These are phyloP conservation scores for Eulithis prunata DNA, from an alignment of 2,888 invertebrate genomes.

Conservation along the genomic window DNA sequence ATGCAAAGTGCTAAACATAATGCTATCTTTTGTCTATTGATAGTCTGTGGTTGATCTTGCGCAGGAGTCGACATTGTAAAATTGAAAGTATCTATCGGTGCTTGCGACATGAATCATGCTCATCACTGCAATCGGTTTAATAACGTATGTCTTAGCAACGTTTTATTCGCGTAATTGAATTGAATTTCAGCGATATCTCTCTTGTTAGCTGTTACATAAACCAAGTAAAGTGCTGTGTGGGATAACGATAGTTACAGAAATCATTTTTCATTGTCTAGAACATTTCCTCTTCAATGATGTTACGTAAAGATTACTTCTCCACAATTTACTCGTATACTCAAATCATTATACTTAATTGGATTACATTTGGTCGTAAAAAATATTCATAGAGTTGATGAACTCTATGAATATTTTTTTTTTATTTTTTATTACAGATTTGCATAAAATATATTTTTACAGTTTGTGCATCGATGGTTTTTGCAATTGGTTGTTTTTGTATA, in stretches of 20 bases:
- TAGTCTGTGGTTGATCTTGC: constrained; percentile 35
- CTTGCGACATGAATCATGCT: constrained; percentile 15
- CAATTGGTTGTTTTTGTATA: not conserved
- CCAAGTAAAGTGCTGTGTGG: constrained; percentile 41
- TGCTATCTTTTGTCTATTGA: constrained; percentile 54
- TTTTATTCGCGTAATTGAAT: constrained; percentile 12
- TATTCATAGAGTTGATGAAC: not conserved
- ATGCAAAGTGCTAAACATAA: constrained; percentile 53
- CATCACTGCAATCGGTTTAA: constrained; percentile 11
- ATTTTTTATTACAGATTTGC: not conserved
- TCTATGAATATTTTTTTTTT: too few relatives aligned
- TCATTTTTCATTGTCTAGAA: constrained; percentile 80
- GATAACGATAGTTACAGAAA: constrained; percentile 66
- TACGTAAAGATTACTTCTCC: constrained; percentile 54
- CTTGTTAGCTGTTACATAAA: constrained; percentile 68
- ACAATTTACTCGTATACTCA: constrained; percentile 11
- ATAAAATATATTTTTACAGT: constrained; percentile 1
- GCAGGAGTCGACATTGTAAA: constrained; percentile 41
- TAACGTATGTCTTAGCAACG: not conserved
- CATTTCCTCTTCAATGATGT: constrained; percentile 71
- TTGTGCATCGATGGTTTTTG: constrained; percentile 4
- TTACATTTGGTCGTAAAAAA: constrained; percentile 23
- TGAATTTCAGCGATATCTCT: constrained; percentile 25
- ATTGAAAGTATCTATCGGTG: constrained; percentile 28
- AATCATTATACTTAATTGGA: constrained; percentile 22